Percentiles rank a stretch among this genome's conserved stretches.
Evolutionary conservation across 1,140 invertebrate species (phyloP).

Genomic region (Bombus huntii): DNA sequence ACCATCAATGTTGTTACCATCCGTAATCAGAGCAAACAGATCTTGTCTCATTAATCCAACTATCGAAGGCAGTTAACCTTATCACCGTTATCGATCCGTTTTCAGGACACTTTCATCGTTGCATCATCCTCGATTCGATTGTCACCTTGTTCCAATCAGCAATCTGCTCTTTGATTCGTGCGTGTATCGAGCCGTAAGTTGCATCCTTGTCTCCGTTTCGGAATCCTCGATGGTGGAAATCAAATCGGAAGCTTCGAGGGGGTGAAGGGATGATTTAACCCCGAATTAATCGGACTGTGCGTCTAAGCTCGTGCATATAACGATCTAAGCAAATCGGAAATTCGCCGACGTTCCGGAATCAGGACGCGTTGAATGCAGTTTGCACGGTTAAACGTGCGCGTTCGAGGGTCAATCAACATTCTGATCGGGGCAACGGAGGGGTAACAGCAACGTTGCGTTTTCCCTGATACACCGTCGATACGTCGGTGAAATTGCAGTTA

Average conservation of each 20-base stretch:
- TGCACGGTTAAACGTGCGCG: neutral
- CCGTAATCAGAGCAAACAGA: neutral
- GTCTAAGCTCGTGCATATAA: conserved; percentile 36
- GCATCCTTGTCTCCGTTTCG: neutral
- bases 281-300: conserved; percentile 31
- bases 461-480: neutral
- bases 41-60: too few species aligned
- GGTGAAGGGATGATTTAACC: neutral
- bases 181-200: too few species aligned
- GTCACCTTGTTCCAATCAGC: neutral
- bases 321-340: conserved; percentile 52
- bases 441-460: conserved; percentile 17
- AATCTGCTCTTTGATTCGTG: neutral
- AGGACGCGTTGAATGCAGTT: conserved; percentile 2
- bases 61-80: too few species aligned
- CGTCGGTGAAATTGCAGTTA: conserved; percentile 9
- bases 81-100: neutral
- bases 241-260: conserved; percentile 3
- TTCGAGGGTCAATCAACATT: conserved; percentile 36
- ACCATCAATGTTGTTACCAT: neutral
- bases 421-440: neutral
- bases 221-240: neutral
- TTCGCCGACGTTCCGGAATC: conserved; percentile 16
- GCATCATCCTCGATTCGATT: neutral
- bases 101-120: neutral